phyloP scores from a whole-genome alignment of 2,797 vertebrate species.

The Gambelia wislizenii region DNA sequence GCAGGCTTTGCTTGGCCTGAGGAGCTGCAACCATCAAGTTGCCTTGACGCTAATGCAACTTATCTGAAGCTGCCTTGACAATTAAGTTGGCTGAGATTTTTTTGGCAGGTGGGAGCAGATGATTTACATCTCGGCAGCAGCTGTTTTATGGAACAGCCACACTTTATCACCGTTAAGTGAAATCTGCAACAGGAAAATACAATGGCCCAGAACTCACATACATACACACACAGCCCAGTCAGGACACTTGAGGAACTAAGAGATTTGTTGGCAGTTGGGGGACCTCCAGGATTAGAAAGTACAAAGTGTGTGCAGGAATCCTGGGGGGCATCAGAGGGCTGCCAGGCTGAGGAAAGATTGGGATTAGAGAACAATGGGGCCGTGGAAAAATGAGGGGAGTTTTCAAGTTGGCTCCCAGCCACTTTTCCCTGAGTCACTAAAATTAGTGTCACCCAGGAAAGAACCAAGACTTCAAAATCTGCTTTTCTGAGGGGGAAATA shows the following conservation, averaged over 20 bases:
- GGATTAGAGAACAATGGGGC: not conserved
- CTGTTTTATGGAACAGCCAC: slow-evolving; percentile 5
- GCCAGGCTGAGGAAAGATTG: not conserved
- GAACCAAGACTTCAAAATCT: not conserved
- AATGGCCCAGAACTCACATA: not conserved
- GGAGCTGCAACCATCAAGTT: not conserved
- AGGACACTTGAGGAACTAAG: not conserved
- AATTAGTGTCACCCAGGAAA: rapidly evolving
- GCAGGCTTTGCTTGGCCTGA: not conserved
- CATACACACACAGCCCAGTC: not conserved
- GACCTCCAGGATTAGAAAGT: not conserved
- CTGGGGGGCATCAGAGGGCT: not conserved
- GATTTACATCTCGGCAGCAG: slow-evolving; percentile 29
- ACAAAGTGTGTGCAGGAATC: slow-evolving; percentile 1
- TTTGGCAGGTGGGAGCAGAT: slow-evolving; percentile 23
- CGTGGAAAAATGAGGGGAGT: not conserved
- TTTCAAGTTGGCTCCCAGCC: not conserved
- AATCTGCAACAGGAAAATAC: not conserved
- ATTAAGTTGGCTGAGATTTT: slow-evolving; percentile 22
- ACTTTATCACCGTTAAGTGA: not conserved
- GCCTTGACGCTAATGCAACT: slow-evolving; percentile 15
- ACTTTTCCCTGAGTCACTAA: not conserved
- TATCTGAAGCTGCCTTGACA: slow-evolving; percentile 39
- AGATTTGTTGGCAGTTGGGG: not conserved
- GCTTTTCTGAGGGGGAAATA: not conserved